A percentile compares a stretch with the other conserved stretches of the same genome.
Conservation (phyloP, 2,797 vertebrate genomes). For the Manis crassicaudata region DNA sequence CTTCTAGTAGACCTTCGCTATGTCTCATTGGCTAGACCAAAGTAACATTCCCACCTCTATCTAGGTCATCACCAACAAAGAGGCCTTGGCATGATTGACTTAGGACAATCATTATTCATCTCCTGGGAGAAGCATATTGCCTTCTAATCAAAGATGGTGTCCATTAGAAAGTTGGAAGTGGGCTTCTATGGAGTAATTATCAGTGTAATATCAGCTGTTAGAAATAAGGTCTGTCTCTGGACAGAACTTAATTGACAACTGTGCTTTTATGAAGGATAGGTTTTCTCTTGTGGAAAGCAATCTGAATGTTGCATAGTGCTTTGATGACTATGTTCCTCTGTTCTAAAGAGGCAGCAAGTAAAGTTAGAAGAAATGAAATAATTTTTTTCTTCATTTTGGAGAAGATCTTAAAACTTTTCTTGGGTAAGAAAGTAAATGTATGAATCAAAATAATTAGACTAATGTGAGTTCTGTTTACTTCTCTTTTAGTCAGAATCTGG, state of each 20-base stretch:
- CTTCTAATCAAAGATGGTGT: conserved; percentile 14
- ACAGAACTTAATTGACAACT: background rate
- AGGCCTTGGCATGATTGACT: background rate
- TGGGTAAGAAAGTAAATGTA: conserved; percentile 11
- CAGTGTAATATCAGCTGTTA: background rate
- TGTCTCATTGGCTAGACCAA: background rate
- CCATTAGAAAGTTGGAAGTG: background rate
- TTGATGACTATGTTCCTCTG: background rate
- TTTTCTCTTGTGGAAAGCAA: conserved; percentile 48
- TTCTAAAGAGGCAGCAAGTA: background rate
- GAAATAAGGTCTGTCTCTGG: background rate
- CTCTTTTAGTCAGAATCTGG: conserved; percentile 84
- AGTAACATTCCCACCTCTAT: background rate
- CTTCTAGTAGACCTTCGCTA: background rate
- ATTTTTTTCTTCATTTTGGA: conserved; percentile 36
- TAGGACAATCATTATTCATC: background rate
- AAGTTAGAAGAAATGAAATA: conserved; percentile 7
- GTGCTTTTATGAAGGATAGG: background rate
- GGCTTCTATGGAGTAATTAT: background rate
- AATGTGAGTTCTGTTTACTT: conserved; percentile 68
- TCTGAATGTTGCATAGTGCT: background rate
- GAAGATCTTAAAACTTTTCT: background rate
- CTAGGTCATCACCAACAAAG: background rate
- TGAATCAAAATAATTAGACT: conserved; percentile 61
- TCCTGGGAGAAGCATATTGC: background rate